These are phyloP conservation scores for Limulus polyphemus DNA, from an alignment of 2,888 invertebrate genomes.

Conservation along the genomic window DNA sequence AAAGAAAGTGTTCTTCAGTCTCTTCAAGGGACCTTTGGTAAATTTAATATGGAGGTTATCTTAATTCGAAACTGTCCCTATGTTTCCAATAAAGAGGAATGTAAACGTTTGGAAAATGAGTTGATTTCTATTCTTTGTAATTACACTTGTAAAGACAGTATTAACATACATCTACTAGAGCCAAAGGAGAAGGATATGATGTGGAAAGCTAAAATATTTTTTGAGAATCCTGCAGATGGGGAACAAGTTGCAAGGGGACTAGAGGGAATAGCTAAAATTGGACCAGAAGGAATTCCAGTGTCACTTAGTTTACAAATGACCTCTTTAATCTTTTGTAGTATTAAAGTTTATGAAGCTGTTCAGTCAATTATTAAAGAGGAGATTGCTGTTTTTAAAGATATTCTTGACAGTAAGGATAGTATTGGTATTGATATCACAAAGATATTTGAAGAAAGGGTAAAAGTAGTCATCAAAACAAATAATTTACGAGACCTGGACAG, in stretches of 20 bases:
- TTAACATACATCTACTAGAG: not conserved
- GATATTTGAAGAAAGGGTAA: no score
- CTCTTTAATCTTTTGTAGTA: no score
- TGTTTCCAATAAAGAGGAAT: not conserved
- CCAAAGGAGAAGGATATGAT: not conserved
- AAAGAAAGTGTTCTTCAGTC: no score
- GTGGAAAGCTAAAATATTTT: not conserved
- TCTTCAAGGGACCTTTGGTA: no score
- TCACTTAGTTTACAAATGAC: no score
- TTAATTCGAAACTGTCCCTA: no score
- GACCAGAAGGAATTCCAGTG: no score
- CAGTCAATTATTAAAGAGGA: slow-evolving; percentile 3
- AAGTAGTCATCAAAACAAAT: slow-evolving; percentile 1
- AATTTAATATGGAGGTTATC: no score
- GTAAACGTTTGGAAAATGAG: not conserved
- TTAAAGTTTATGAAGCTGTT: slow-evolving; percentile 1
- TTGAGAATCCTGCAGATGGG: not conserved
- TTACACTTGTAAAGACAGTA: not conserved
- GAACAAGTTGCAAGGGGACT: not conserved
- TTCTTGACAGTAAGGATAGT: slow-evolving; percentile 11
- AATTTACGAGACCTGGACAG: slow-evolving; percentile 13
- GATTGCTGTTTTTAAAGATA: slow-evolving; percentile 5
- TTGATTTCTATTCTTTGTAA: not conserved
- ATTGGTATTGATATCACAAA: slow-evolving; percentile 11
- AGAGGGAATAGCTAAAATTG: no score